Percentiles rank a stretch among this genome's conserved stretches.
These are phyloP conservation scores for Fregata magnificens DNA, from an alignment of 2,113 vertebrate species.

Conservation along the genomic window DNA sequence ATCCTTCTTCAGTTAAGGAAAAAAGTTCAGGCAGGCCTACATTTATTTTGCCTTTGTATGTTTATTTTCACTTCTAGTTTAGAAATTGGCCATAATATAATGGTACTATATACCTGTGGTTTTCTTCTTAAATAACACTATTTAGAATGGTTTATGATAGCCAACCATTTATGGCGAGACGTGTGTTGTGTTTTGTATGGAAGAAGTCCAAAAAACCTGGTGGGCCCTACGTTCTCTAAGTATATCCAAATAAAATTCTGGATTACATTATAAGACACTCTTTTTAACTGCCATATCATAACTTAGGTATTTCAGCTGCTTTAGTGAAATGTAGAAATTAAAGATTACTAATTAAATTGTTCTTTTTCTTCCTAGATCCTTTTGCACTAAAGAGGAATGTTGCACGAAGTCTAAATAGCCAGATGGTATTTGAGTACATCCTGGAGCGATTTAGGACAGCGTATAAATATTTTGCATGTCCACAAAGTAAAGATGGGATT, in stretches of 20 bases:
- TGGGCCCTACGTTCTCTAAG: not conserved
- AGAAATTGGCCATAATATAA: not conserved
- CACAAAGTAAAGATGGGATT: slow-evolving; percentile 83
- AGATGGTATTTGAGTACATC: slow-evolving; percentile 99
- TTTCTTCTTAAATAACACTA: not conserved
- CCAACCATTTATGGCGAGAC: not conserved
- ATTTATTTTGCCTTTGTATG: not conserved
- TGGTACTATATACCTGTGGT: not conserved
- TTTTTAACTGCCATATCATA: not conserved
- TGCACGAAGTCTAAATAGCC: slow-evolving; percentile 96
- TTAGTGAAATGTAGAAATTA: slow-evolving; percentile 1
- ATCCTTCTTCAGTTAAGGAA: not conserved
- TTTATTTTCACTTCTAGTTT: not conserved
- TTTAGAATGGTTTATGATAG: not conserved
- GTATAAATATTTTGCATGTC: slow-evolving; percentile 96
- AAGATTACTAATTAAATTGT: not conserved
- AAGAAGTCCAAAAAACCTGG: not conserved
- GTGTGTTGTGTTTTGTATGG: not conserved
- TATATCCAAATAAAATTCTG: not conserved
- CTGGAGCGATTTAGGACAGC: slow-evolving; percentile 94
- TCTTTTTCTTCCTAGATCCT: slow-evolving; percentile 82
- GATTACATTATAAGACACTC: not conserved
- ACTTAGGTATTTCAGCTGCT: not conserved
- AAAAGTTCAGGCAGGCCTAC: not conserved
- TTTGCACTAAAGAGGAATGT: slow-evolving; percentile 98